Evolutionary conservation across 2,113 vertebrate genomes (phyloP).

Genomic region (Terrapene triunguis): DNA sequence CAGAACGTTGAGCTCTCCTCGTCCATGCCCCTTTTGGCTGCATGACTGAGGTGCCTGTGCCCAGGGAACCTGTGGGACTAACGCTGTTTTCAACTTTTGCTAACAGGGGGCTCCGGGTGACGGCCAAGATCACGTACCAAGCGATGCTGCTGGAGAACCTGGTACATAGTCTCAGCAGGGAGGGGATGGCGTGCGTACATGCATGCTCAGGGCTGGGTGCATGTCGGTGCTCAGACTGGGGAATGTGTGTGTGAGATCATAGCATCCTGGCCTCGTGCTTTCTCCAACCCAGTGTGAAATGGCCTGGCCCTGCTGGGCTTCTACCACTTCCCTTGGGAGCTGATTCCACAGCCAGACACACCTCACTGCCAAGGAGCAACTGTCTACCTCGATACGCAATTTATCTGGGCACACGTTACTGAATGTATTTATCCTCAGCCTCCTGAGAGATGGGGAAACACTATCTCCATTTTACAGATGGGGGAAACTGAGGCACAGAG

Average conservation of each 20-base stretch:
- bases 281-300: background rate
- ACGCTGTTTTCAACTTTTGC: background rate
- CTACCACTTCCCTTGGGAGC: background rate
- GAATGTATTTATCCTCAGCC: background rate
- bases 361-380: background rate
- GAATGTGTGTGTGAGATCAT: background rate
- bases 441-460: background rate
- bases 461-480: background rate
- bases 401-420: background rate
- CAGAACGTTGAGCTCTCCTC: background rate
- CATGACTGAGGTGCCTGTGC: background rate
- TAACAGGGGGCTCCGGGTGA: constrained; percentile 88
- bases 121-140: constrained; percentile 91
- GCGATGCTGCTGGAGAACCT: constrained; percentile 90
- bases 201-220: background rate
- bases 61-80: accelerated
- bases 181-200: background rate
- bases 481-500: background rate
- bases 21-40: background rate
- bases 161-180: constrained; percentile 70
- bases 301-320: background rate
- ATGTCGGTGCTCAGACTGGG: background rate
- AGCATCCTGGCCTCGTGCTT: background rate
- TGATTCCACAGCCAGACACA: background rate
- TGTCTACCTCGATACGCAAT: background rate